phyloP scores from a whole-genome alignment of 2,113 vertebrate genomes.

The Tretioscincus oriximinensis region DNA sequence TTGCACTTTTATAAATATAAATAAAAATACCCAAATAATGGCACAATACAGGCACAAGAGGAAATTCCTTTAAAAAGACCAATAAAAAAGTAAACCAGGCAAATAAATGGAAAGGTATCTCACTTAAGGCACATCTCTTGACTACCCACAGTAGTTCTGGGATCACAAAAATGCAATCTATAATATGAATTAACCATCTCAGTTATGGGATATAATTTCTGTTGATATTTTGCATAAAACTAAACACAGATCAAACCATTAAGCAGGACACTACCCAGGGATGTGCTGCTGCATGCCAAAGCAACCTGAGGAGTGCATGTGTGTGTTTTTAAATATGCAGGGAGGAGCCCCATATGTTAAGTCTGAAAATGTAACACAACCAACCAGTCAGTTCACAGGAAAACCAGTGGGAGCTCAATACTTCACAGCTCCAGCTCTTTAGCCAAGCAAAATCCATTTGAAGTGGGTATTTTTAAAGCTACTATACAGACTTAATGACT shows the following conservation, averaged over 20 bases:
- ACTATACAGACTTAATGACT: conserved; percentile 41
- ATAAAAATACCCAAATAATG: too few species aligned
- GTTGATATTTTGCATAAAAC: background rate
- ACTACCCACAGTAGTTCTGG: background rate
- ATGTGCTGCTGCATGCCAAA: background rate
- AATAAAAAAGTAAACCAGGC: background rate
- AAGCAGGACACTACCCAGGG: too few species aligned
- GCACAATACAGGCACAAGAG: background rate
- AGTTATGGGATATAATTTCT: background rate
- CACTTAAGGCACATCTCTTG: background rate
- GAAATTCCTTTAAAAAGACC: background rate
- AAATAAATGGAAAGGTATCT: background rate
- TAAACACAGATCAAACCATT: background rate
- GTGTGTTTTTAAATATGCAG: background rate
- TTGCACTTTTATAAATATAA: too few species aligned
- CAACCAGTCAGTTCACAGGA: background rate
- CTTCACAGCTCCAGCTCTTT: background rate
- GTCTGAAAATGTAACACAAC: background rate
- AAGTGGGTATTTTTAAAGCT: conserved; percentile 26
- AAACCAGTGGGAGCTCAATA: conserved; percentile 23
- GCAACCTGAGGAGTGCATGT: background rate
- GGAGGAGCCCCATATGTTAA: background rate
- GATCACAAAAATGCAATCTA: background rate
- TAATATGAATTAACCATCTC: background rate
- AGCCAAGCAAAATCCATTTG: background rate